Evolutionary conservation across 2,797 vertebrate species (phyloP).

Genomic region (Rhinatrema bivittatum): DNA sequence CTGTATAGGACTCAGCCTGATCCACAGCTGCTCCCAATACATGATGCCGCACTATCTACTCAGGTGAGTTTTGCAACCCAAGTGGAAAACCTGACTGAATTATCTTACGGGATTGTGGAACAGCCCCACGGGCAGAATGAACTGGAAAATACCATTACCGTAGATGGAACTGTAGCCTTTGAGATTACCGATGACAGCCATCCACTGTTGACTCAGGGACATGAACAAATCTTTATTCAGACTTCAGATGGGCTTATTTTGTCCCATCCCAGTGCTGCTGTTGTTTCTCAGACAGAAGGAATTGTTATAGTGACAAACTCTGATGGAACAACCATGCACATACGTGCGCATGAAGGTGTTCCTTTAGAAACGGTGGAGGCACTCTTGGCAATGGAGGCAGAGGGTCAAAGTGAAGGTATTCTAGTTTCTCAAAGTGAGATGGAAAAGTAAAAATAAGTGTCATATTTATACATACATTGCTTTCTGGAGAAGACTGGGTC

Average conservation of each 20-base stretch:
- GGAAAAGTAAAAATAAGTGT: constrained; percentile 12
- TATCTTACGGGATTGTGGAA: constrained; percentile 1
- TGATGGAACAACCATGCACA: constrained; percentile 63
- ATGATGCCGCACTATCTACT: not conserved
- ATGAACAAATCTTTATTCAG: constrained; percentile 64
- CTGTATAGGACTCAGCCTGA: not conserved
- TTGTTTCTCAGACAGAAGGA: constrained; percentile 52
- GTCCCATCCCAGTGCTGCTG: constrained; percentile 49
- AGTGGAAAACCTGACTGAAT: not conserved
- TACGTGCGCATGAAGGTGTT: constrained; percentile 56
- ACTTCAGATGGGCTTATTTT: constrained; percentile 62
- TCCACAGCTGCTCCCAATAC: not conserved
- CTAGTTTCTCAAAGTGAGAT: constrained; percentile 28
- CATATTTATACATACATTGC: constrained; percentile 10
- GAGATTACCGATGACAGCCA: constrained; percentile 42
- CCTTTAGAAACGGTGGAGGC: constrained; percentile 65
- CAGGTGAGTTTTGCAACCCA: not conserved
- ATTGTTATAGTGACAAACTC: constrained; percentile 59
- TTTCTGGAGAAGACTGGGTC: constrained; percentile 20
- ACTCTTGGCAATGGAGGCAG: constrained; percentile 61
- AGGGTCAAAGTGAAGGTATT: constrained; percentile 42
- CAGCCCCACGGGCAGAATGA: not conserved
- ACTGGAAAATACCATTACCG: constrained; percentile 11
- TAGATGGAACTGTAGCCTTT: constrained; percentile 36
- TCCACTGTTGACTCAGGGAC: constrained; percentile 45